Conservation (phyloP, 2,888 invertebrate species). For the Phaonia tiefii region DNA sequence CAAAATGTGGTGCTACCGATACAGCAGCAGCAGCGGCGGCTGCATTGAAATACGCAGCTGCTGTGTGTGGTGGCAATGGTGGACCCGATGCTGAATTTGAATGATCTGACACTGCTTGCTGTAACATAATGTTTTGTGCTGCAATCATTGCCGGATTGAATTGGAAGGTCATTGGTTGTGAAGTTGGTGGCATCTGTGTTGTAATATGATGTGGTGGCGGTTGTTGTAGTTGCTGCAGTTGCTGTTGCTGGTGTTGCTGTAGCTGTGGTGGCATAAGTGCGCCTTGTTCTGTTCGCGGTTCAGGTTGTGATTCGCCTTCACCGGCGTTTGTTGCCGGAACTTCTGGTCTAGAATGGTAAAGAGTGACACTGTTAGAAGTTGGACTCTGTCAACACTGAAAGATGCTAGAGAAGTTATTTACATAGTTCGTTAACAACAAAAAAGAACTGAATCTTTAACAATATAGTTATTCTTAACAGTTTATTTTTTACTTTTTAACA, state of each 20-base stretch:
- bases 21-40: conserved; percentile 9
- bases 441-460: too few relatives aligned
- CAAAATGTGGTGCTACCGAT: conserved; percentile 64
- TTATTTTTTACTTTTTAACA: too few relatives aligned
- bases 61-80: conserved; percentile 66
- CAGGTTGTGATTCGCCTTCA: conserved; percentile 38
- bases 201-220: too few relatives aligned
- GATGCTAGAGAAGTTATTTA: too few relatives aligned
- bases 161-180: conserved; percentile 69
- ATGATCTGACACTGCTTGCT: conserved; percentile 48
- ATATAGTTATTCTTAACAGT: too few relatives aligned
- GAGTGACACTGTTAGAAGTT: too few relatives aligned
- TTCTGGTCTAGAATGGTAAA: conserved; percentile 39
- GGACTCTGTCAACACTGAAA: too few relatives aligned
- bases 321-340: neutral
- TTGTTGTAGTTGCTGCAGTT: conserved; percentile 9
- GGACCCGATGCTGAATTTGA: conserved; percentile 54
- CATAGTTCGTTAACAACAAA: too few relatives aligned
- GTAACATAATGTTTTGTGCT: conserved; percentile 59
- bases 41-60: conserved; percentile 58
- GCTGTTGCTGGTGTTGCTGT: conserved; percentile 68
- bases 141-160: conserved; percentile 67
- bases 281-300: conserved; percentile 1
- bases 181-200: conserved; percentile 69
- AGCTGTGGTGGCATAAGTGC: conserved; percentile 39